Conservation (phyloP, 2,888 invertebrate genomes). For the Apotomis capreana region DNA sequence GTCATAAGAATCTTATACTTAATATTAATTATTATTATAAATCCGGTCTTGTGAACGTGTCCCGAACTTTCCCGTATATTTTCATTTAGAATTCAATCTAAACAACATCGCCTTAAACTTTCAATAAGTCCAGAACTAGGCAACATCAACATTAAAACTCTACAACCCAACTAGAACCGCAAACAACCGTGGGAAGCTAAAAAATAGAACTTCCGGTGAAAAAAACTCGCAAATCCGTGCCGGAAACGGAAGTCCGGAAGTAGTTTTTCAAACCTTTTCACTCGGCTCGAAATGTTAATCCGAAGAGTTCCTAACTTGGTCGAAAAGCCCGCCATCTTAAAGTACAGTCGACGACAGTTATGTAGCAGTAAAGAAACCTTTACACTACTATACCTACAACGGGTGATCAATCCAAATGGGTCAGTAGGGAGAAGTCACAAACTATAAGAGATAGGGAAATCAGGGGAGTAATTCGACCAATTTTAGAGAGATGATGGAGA, state of each 20-base stretch:
- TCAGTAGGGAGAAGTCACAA: too few species aligned
- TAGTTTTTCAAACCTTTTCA: slow-evolving; percentile 43
- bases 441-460: too few species aligned
- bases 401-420: too few species aligned
- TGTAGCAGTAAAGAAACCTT: neutral
- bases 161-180: neutral
- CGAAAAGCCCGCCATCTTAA: slow-evolving; percentile 23
- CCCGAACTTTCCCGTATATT: too few species aligned
- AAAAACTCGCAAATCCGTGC: slow-evolving; percentile 28
- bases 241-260: slow-evolving; percentile 40
- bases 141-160: slow-evolving; percentile 26
- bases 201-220: slow-evolving; percentile 34
- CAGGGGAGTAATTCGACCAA: too few species aligned
- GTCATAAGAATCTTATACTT: too few species aligned
- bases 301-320: slow-evolving; percentile 25
- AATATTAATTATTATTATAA: too few species aligned
- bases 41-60: too few species aligned
- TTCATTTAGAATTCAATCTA: too few species aligned
- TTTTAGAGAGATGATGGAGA: too few species aligned
- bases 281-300: slow-evolving; percentile 29
- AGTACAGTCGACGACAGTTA: neutral
- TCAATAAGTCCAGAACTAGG: neutral
- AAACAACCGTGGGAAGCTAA: slow-evolving; percentile 28
- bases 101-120: neutral
- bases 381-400: too few species aligned